Conservation (phyloP, 2,888 invertebrate species). For the Gortyna flavago region DNA sequence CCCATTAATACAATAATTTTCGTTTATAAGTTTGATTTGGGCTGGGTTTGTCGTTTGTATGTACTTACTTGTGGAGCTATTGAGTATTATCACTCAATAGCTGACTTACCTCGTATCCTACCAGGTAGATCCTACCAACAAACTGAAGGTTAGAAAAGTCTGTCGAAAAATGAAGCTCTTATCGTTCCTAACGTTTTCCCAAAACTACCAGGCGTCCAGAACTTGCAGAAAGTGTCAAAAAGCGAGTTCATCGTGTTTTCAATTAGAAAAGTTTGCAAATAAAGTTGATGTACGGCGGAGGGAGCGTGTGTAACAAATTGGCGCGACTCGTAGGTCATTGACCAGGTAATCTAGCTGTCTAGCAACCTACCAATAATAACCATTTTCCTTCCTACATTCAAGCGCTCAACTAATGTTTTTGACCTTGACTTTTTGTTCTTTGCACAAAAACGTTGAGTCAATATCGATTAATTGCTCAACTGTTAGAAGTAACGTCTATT, state of each 20-base stretch:
- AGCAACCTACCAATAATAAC: conserved; percentile 58
- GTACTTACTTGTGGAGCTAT: neutral
- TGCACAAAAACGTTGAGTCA: conserved; percentile 45
- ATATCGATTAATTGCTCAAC: conserved; percentile 51
- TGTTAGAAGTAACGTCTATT: conserved; percentile 24
- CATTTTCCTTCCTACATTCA: conserved; percentile 57
- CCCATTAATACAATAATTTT: no score
- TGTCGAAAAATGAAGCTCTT: neutral
- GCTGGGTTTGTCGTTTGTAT: neutral
- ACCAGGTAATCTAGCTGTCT: conserved; percentile 66
- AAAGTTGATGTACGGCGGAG: conserved; percentile 34
- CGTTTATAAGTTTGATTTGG: no score
- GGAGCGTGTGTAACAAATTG: conserved; percentile 62
- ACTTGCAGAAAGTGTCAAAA: conserved; percentile 20
- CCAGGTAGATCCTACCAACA: neutral
- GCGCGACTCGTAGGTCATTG: conserved; percentile 59
- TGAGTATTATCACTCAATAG: neutral
- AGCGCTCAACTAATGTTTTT: conserved; percentile 35
- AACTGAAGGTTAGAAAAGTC: neutral
- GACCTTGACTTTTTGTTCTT: conserved; percentile 50
- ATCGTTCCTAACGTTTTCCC: neutral
- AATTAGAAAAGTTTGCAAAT: conserved; percentile 58
- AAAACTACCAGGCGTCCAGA: conserved; percentile 1
- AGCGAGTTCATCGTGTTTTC: conserved; percentile 50
- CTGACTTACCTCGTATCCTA: neutral